Percentiles rank a stretch among this genome's conserved stretches.
These are phyloP conservation scores for Callipepla californica DNA, from an alignment of 2,113 vertebrate genomes.

Conservation along the genomic window DNA sequence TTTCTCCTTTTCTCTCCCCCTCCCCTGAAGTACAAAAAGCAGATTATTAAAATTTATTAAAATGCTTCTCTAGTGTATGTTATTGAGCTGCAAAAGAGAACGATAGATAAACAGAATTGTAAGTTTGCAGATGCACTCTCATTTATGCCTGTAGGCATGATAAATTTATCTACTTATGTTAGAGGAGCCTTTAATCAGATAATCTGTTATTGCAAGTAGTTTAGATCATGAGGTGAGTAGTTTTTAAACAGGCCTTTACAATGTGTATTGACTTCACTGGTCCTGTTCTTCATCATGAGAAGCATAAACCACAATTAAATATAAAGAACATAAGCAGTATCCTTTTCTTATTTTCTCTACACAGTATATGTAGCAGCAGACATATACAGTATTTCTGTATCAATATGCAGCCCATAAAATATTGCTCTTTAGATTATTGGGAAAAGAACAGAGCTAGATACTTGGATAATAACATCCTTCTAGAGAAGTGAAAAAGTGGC, in stretches of 20 bases:
- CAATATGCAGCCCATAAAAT: constrained; percentile 27
- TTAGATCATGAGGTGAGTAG: constrained; percentile 49
- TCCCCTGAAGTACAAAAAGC: constrained; percentile 15
- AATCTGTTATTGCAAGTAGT: constrained; percentile 52
- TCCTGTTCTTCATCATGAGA: constrained; percentile 52
- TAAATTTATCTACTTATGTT: constrained; percentile 53
- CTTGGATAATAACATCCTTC: constrained; percentile 40
- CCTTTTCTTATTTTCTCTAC: constrained; percentile 8
- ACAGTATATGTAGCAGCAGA: not conserved
- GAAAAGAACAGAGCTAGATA: constrained; percentile 48
- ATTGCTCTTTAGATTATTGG: constrained; percentile 45
- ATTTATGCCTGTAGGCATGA: constrained; percentile 39
- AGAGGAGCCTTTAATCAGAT: constrained; percentile 51
- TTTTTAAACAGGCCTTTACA: constrained; percentile 58
- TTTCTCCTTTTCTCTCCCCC: constrained; percentile 35
- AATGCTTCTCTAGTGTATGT: constrained; percentile 10
- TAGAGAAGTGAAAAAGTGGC: not conserved
- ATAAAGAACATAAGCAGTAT: constrained; percentile 17
- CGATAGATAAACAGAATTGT: constrained; percentile 35
- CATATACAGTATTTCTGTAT: constrained; percentile 27
- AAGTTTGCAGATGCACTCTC: constrained; percentile 26
- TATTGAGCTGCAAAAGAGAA: constrained; percentile 35
- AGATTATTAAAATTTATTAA: constrained; percentile 41
- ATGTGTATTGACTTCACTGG: constrained; percentile 1
- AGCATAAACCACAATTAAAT: constrained; percentile 10